Evolutionary conservation across 2,113 vertebrate species (phyloP), one percentile per base, ranked within the genome.

Genomic region (Octodon degus): DNA sequence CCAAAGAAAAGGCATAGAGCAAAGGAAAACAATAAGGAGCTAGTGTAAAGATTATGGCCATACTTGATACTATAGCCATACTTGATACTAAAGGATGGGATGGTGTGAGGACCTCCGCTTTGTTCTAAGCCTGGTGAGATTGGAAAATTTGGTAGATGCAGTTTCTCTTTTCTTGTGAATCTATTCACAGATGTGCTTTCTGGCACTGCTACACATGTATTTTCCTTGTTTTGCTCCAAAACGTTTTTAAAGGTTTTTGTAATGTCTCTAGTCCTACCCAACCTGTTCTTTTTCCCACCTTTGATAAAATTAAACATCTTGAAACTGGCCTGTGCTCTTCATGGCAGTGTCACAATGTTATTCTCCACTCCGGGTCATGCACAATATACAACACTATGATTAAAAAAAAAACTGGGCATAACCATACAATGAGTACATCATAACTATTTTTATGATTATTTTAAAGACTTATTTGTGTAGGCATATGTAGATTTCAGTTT

Each of bases 231-330:
- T 91, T 60, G 11, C 13, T 84, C 83, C 37, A 85, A 77, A 20
- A 22, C 87, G 93, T 63, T 77, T 32, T 50, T 89, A 40, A 94
- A 84, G 20, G 58, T 80, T 1, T 96, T 79, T 77, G 53, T 89
- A 76, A 16, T 65, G 55, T 19, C 19, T n/a, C 12, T 47, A 22
- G 2, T 25, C 25, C n/a, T 22, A 55, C 25, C 7, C n/a, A 86
- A 53, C 4, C 0, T 12, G 55, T 84, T 74, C 50, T 55, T 8
- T 14, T 92, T 80, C 25, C 17, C 47, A 37, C 6, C 1, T 37
- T 40, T 81, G 84, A 83, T 47, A 83, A 74, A 67, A 17, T 68
- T 82, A 27, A 47, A 24, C 24, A 62, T 70, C 4, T 22, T 43
- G 7, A 88, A 74, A 11, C 34, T 88, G 77, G 2, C 25, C 81